A percentile compares a stretch with the other conserved stretches of the same genome.
phyloP scores from a whole-genome alignment of 1,140 invertebrate species.

The Anastrepha obliqua region DNA sequence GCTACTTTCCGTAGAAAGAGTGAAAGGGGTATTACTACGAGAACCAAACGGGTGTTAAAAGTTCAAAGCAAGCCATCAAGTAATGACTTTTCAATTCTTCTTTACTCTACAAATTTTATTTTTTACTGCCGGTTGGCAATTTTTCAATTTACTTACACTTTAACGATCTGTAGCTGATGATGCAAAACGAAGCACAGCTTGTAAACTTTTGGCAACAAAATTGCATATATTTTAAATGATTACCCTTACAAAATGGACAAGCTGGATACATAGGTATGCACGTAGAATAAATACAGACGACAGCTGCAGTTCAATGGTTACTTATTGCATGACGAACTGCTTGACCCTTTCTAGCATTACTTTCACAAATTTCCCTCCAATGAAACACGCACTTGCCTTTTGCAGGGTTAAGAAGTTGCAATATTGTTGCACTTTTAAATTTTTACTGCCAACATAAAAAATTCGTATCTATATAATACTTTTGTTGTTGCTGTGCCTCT shows the following conservation, averaged over 20 bases:
- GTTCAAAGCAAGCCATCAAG: background rate
- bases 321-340: background rate
- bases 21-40: too few relatives aligned
- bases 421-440: background rate
- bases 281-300: background rate
- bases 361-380: background rate
- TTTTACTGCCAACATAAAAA: constrained; percentile 37
- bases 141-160: background rate
- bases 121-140: background rate
- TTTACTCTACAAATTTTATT: background rate
- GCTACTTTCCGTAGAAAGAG: background rate
- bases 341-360: background rate
- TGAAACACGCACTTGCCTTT: background rate
- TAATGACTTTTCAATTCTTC: constrained; percentile 14
- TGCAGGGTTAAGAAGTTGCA: background rate
- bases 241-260: background rate
- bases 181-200: background rate
- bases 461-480: background rate
- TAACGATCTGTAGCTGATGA: background rate
- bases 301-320: background rate
- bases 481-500: background rate
- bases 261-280: background rate
- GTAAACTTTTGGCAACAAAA: constrained; percentile 20
- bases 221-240: background rate
- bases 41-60: too few relatives aligned